Conservation (phyloP, 2,113 vertebrate species). For the Trogon surrucura region DNA sequence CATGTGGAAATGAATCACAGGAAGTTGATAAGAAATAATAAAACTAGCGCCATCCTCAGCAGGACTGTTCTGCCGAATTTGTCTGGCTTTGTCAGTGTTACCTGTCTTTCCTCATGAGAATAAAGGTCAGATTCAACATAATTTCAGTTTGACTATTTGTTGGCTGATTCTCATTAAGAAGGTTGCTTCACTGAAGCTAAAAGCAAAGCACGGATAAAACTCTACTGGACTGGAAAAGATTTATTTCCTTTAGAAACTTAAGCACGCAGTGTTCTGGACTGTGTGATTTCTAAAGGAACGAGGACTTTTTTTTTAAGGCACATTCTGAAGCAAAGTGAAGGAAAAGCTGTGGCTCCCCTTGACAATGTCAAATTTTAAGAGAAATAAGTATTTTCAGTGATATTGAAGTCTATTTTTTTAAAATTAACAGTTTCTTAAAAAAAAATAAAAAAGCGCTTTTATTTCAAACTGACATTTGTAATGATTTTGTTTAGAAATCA, state of each 20-base stretch:
- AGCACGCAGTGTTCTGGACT: neutral
- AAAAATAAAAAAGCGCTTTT: accelerated
- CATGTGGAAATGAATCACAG: neutral
- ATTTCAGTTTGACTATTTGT: neutral
- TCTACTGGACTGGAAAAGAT: neutral
- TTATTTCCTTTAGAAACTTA: neutral
- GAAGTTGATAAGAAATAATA: neutral
- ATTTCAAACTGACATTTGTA: neutral
- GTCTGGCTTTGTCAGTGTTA: neutral
- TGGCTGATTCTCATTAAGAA: neutral
- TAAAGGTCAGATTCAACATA: neutral
- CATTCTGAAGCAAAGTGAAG: neutral
- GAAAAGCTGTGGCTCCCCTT: neutral
- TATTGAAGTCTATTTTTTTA: neutral
- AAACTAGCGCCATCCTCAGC: neutral
- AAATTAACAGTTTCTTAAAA: neutral
- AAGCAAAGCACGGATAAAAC: neutral
- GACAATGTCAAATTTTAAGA: neutral
- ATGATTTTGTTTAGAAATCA: neutral
- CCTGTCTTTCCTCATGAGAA: neutral
- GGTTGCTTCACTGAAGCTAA: neutral
- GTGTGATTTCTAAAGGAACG: neutral
- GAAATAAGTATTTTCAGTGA: neutral
- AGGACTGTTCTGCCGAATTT: neutral
- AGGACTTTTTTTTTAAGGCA: neutral